Evolutionary conservation across 1,140 invertebrate species (phyloP).

Genomic region (Tetramorium simillimum): DNA sequence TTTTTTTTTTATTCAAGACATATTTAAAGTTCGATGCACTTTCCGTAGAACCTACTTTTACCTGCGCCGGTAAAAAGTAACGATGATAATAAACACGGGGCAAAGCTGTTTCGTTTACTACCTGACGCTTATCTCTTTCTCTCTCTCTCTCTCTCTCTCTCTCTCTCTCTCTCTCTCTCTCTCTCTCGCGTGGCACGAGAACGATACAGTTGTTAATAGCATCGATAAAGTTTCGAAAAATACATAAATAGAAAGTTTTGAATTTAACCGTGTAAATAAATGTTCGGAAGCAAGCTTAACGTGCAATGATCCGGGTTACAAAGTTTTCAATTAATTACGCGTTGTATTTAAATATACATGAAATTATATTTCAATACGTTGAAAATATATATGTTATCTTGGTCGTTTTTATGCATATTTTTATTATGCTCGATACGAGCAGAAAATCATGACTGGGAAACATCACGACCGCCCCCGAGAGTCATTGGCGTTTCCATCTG

Average conservation of each 20-base stretch:
- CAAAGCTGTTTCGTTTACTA: conserved; percentile 35
- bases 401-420: background rate
- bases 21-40: conserved; percentile 14
- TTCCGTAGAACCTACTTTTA: conserved; percentile 53
- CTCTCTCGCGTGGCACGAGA: background rate
- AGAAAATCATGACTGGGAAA: background rate
- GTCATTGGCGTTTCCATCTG: conserved; percentile 13
- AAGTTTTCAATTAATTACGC: background rate
- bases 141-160: conserved; percentile 16
- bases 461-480: background rate
- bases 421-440: background rate
- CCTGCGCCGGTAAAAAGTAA: conserved; percentile 59
- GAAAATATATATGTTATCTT: background rate
- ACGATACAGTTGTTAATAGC: conserved; percentile 45
- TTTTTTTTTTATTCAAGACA: background rate
- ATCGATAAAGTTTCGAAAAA: conserved; percentile 36
- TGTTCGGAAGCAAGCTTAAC: background rate
- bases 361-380: background rate
- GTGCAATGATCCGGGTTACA: background rate
- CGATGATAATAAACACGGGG: conserved; percentile 21
- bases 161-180: background rate
- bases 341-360: background rate
- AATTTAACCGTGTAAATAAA: conserved; percentile 13
- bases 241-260: background rate
- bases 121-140: conserved; percentile 15